Evolutionary conservation across 2,113 vertebrate species (phyloP), one percentile per base, ranked within the genome.

Genomic region (Nothocercus julius): DNA sequence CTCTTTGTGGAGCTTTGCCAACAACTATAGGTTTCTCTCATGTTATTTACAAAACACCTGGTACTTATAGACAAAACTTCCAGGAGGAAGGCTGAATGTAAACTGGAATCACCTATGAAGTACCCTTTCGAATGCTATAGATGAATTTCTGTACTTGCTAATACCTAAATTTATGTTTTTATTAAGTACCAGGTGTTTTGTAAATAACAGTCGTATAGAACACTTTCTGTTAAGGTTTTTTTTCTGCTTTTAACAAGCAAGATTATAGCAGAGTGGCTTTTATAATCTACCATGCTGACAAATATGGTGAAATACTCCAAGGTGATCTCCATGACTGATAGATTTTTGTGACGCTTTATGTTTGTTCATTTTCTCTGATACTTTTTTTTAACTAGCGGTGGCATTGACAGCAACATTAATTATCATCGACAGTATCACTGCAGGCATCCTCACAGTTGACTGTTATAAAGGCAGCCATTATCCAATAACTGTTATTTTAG

Each of bases 371-470:
- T 93, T 73, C 72, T 63, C 68, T 82, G 56, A 16, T 81, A 95
- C 95, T 88, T 56, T 74, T 76, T 34, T 89, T 89, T 68, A 75
- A 86, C 20, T 62, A 58, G 85, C 68, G 69, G 2, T 77, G 69
- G 53, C 85, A 61, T 28, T 72, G 92, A 85, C 79, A 70, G 17
- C 90, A 54, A 89, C 73, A 27, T 22, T 90, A 92, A 95, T 93
- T 84, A 94, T 67, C 82, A 82, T n/a, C 87, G 91, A 95, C 96
- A 87, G 3, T n/a, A 32, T 54, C 90, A 88, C 87, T 93, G 73
- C 91, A 94, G 92, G 95, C 88, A 63, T 87, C 84, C 87, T 85
- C 51, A 53, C 77, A 67, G 58, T 66, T 10, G 45, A 87, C 72
- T 67, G 32, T 66, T 74, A 64, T 84, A 92, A 70, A 93, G 87